These are phyloP conservation scores for Nyctibius bracteatus DNA, from an alignment of 2,113 vertebrate genomes.

Conservation along the genomic window DNA sequence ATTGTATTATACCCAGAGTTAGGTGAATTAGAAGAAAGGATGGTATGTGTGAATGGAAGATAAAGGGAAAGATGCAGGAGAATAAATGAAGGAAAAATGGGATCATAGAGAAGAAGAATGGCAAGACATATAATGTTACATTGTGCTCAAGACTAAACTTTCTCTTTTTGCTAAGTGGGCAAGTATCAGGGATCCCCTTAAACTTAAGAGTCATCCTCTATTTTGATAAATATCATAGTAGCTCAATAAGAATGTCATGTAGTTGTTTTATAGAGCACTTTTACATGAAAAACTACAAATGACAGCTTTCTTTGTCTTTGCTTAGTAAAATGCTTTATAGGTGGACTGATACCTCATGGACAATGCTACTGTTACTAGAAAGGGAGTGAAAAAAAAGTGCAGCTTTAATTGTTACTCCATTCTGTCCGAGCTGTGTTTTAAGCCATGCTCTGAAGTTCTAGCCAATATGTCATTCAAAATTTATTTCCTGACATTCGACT, in stretches of 20 bases:
- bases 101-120: background rate
- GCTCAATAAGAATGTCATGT: background rate
- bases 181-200: background rate
- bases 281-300: background rate
- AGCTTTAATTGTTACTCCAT: background rate
- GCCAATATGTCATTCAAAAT: background rate
- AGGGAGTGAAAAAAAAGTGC: background rate
- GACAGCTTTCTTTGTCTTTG: background rate
- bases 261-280: background rate
- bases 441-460: background rate
- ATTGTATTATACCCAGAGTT: background rate
- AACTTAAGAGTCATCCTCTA: background rate
- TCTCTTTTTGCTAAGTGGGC: background rate
- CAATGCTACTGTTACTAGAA: background rate
- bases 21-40: background rate
- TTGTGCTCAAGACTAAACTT: background rate
- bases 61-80: background rate
- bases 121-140: background rate
- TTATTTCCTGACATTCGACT: background rate
- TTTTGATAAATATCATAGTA: background rate
- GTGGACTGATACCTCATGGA: background rate
- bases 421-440: background rate
- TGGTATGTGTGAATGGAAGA: background rate
- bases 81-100: background rate
- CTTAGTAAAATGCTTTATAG: background rate